Evolutionary conservation across 2,888 invertebrate genomes (phyloP), one percentile per base, ranked within the genome.

Genomic region (Tipula lateralis): DNA sequence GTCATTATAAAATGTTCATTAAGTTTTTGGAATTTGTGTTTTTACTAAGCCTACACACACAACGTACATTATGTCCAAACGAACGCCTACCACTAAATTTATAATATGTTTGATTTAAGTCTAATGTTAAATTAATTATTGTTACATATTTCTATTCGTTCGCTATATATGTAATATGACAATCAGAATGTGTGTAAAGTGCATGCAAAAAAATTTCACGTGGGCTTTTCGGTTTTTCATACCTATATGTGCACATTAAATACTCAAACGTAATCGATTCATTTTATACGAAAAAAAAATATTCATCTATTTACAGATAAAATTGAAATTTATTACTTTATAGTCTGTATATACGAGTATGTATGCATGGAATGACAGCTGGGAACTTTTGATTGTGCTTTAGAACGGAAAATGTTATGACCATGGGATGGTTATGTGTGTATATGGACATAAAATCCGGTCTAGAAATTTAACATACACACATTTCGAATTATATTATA

Each of bases 171-270:
- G 3, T 32, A 32, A n/a, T 24, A 66, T 66, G 66, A 66, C 24
- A 66, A 66, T 66, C 66, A 66, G 9, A 66, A 66, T 66, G 66
- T 66, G 66, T 66, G 66, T 66, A 66, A 66, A 66, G 66, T 66
- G 66, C 24, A 66, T 13, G 12, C 24, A 66, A 66, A 66, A 19
- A 66, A 24, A 9, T 9, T 66, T 66, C 24, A 24, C 66, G 66
- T 24, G 66, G 66, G 66, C 24, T 6, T 4, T 50, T 16, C 6
- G 44, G 44, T 50, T 50, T 50, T 50, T 12, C 16, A 16, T 16
- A 44, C 36, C 6, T 36, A 9, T 36, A 12, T 36, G 7, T 34
- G 34, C 34, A 36, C 9, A 36, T 36, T 36, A 7, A 19, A 66
- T 66, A 66, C 24, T 2, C 5, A 9, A 66, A 24, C 66, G 66